phyloP scores from a whole-genome alignment of 2,113 vertebrate genomes.

The Spheniscus mendiculus region DNA sequence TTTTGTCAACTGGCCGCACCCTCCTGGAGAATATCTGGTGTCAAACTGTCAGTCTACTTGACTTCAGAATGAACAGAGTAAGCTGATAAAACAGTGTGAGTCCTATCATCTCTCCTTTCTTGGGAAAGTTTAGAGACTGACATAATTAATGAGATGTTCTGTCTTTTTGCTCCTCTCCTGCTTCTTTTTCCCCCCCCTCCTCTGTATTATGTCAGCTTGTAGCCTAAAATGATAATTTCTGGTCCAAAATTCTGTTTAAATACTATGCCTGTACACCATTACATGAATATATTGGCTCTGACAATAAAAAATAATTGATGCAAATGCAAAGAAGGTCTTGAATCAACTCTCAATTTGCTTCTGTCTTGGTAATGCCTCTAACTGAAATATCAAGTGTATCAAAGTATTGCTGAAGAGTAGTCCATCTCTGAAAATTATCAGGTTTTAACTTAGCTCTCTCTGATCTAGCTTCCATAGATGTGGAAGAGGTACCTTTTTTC shows the following conservation, averaged over 20 bases:
- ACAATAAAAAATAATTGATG: neutral
- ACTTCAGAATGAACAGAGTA: neutral
- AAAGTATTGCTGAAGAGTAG: neutral
- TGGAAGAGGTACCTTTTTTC: neutral
- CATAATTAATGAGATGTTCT: neutral
- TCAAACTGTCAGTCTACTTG: neutral
- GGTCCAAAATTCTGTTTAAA: neutral
- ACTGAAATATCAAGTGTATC: neutral
- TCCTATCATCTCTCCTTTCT: neutral
- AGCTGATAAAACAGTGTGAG: neutral
- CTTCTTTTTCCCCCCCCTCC: too few relatives aligned
- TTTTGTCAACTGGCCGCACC: neutral
- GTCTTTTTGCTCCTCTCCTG: neutral
- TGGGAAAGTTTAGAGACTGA: neutral
- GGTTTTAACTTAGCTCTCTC: neutral
- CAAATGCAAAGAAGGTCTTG: neutral
- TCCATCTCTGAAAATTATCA: neutral
- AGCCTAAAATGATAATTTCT: neutral
- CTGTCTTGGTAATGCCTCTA: neutral
- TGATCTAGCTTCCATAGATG: neutral
- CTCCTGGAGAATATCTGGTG: neutral
- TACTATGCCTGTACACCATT: neutral
- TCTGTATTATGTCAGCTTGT: neutral
- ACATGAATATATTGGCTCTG: neutral
- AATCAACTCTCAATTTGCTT: neutral